phyloP scores from a whole-genome alignment of 2,113 vertebrate species.

The Herpailurus yagouaroundi region DNA sequence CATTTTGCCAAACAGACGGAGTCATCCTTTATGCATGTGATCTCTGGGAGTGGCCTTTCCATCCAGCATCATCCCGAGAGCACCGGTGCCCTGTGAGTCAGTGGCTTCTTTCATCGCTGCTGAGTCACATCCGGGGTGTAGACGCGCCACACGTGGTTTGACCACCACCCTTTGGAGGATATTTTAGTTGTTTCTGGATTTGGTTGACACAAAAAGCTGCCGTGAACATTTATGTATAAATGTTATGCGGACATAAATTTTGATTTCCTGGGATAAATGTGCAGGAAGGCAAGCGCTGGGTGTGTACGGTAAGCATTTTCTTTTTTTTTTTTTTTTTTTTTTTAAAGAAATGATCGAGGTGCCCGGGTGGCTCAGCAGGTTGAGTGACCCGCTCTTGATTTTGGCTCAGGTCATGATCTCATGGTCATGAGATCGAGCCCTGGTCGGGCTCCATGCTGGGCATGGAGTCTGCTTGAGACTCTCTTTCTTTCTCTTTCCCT shows the following conservation, averaged over 20 bases:
- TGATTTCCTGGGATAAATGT: neutral
- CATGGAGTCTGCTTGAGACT: too few relatives aligned
- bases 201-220: neutral
- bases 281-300: neutral
- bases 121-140: neutral
- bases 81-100: neutral
- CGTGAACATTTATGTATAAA: neutral
- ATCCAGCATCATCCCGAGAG: rapidly evolving
- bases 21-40: too few relatives aligned
- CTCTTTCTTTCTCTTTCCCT: too few relatives aligned
- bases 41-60: neutral
- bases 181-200: neutral
- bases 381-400: too few relatives aligned
- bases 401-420: too few relatives aligned
- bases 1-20: neutral
- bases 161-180: neutral
- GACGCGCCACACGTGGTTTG: rapidly evolving
- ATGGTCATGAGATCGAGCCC: too few relatives aligned
- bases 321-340: neutral
- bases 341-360: neutral
- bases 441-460: too few relatives aligned
- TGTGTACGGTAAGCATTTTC: too few relatives aligned
- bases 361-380: too few relatives aligned
- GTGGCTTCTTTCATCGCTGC: neutral
- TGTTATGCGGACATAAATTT: neutral